phyloP scores from a whole-genome alignment of 2,888 invertebrate genomes.

The Apotomis turbidana region DNA sequence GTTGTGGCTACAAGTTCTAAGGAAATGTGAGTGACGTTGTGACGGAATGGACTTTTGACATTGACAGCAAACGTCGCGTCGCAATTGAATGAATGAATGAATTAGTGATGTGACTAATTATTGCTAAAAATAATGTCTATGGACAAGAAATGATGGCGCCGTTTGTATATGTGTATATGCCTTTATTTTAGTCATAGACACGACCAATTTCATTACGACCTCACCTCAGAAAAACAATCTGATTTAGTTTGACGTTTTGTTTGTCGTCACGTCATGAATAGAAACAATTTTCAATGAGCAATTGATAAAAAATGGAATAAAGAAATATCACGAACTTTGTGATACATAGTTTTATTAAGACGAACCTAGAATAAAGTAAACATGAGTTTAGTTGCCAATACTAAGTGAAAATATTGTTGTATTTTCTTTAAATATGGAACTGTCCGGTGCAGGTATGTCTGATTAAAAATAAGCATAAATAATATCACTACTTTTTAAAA shows the following conservation, averaged over 20 bases:
- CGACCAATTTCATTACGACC: neutral
- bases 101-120: neutral
- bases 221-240: constrained; percentile 16
- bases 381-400: constrained; percentile 25
- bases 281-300: constrained; percentile 33
- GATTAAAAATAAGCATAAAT: constrained; percentile 34
- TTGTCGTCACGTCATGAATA: constrained; percentile 40
- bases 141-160: neutral
- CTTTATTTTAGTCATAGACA: constrained; percentile 10
- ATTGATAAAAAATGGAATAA: constrained; percentile 32
- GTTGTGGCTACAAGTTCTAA: constrained; percentile 36
- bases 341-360: constrained; percentile 7
- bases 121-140: neutral
- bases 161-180: neutral
- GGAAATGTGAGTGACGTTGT: constrained; percentile 10
- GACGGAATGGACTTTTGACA: constrained; percentile 25
- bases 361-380: constrained; percentile 14
- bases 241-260: constrained; percentile 38
- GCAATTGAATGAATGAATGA: constrained; percentile 12
- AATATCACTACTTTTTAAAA: constrained; percentile 42
- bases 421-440: constrained; percentile 64
- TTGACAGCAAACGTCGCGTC: constrained; percentile 32
- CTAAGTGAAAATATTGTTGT: constrained; percentile 37
- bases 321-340: constrained; percentile 20
- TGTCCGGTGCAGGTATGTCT: constrained; percentile 71